Evolutionary conservation across 2,888 invertebrate genomes (phyloP), one percentile per base, ranked within the genome.

Genomic region (Dinocampus coccinellae): DNA sequence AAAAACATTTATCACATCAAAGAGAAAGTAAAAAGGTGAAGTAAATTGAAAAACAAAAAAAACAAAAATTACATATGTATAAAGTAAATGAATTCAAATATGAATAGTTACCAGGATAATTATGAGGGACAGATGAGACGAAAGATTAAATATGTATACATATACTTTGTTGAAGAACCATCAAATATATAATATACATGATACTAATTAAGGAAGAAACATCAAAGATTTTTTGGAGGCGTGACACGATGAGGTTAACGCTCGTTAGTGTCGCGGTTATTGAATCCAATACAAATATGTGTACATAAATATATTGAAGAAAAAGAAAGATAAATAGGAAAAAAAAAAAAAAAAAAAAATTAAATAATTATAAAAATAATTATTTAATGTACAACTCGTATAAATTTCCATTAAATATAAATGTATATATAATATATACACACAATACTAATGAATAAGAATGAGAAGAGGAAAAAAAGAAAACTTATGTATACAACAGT

Each of bases 151-250:
- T n/a, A n/a, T n/a, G n/a, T 10, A 0, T 22, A 22, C 33, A 58
- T 61, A 60, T 55, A 13, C 13, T 6, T 39, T 39, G n/a, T 39
- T n/a, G 13, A 39, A 58, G 47, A 62, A 39, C 52, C 26, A 39
- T 69, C 47, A 52, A 67, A 68, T 39, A 39, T 39, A 39, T n/a
- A n/a, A n/a, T n/a, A n/a, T n/a, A n/a, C 10, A 42, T 24, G 66
- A 42, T 55, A 69, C 70, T 72, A 73, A 76, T 75, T 72, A 70
- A 73, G 55, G 66, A 70, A 60, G 57, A 53, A 13, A 60, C 33
- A 42, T 58, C 64, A 60, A 13, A 69, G 72, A 72, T 73, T 26
- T 72, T 68, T 29, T 34, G 34, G 53, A 68, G 64, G 66, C 70
- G 73, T 70, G 42, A 73, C 63, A 22, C 64, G 63, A 69, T 47